These are phyloP conservation scores for Coendou prehensilis DNA, from an alignment of 2,797 vertebrate species.

Conservation along the genomic window DNA sequence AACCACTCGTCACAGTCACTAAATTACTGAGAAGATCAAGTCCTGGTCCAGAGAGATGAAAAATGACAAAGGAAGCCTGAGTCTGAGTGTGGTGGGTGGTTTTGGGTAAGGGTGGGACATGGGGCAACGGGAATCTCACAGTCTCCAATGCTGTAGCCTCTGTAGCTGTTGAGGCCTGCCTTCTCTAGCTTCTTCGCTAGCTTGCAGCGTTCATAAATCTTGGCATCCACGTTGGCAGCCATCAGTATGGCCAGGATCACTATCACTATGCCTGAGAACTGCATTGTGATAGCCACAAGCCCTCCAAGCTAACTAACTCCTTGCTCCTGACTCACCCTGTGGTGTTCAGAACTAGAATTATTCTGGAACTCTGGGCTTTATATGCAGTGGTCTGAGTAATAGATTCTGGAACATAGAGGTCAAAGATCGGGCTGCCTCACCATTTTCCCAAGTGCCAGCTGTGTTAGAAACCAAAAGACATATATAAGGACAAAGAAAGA, in stretches of 20 bases:
- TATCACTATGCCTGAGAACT: background rate
- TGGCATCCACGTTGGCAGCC: constrained; percentile 62
- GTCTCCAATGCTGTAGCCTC: constrained; percentile 84
- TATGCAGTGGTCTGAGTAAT: constrained; percentile 58
- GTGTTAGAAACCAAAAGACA: constrained; percentile 6
- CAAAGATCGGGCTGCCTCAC: background rate
- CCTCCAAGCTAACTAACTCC: background rate
- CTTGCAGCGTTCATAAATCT: constrained; percentile 86
- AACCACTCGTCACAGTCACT: constrained; percentile 32
- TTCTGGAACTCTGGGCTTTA: constrained; percentile 71
- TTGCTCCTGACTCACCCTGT: constrained; percentile 49
- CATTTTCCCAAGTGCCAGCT: background rate
- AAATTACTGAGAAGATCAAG: background rate
- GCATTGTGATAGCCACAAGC: constrained; percentile 54
- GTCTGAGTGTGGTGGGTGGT: background rate
- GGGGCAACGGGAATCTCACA: constrained; percentile 86
- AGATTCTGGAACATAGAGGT: constrained; percentile 71
- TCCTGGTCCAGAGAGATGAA: background rate
- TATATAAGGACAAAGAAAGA: constrained; percentile 38
- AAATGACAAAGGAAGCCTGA: background rate
- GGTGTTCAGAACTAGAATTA: constrained; percentile 35
- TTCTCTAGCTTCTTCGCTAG: constrained; percentile 87
- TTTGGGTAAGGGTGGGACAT: background rate
- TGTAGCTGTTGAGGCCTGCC: constrained; percentile 84
- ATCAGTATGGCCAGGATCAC: constrained; percentile 53